Evolutionary conservation across 2,888 invertebrate genomes (phyloP).

Genomic region (Orchesellides sinensis): DNA sequence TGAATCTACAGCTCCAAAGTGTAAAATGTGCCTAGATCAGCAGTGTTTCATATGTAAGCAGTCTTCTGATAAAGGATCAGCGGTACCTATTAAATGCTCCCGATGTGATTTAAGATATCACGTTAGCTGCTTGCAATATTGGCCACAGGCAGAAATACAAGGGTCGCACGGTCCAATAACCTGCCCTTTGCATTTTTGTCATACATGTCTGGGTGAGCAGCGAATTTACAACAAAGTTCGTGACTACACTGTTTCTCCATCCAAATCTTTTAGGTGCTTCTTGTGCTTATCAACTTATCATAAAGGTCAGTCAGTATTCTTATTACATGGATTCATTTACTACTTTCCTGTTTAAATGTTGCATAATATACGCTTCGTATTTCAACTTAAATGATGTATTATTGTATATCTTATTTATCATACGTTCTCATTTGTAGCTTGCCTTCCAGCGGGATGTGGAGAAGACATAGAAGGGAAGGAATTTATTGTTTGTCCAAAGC

Average conservation of each 20-base stretch:
- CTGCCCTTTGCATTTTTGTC: slow-evolving; percentile 72
- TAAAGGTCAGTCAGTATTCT: slow-evolving; percentile 67
- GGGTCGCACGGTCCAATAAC: slow-evolving; percentile 67
- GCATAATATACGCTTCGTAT: background rate
- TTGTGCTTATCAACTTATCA: slow-evolving; percentile 69
- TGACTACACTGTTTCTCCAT: slow-evolving; percentile 47
- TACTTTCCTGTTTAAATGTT: background rate
- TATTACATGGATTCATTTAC: too few species aligned
- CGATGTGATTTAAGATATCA: slow-evolving; percentile 70
- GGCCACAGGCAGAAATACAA: slow-evolving; percentile 71
- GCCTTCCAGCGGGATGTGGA: slow-evolving; percentile 70
- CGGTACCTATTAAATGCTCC: slow-evolving; percentile 58
- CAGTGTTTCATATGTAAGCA: slow-evolving; percentile 67
- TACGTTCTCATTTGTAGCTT: slow-evolving; percentile 38
- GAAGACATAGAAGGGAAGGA: slow-evolving; percentile 56
- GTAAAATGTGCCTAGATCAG: slow-evolving; percentile 59
- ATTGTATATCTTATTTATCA: background rate
- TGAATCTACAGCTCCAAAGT: slow-evolving; percentile 36
- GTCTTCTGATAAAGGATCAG: background rate
- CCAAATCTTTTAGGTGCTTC: slow-evolving; percentile 56
- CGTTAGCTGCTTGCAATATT: slow-evolving; percentile 65
- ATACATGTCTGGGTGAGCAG: slow-evolving; percentile 72
- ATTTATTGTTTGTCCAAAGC: slow-evolving; percentile 69
- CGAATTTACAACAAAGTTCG: slow-evolving; percentile 57
- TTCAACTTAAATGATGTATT: background rate